phyloP scores from a whole-genome alignment of 2,797 vertebrate species.

The Chiloscyllium punctatum region DNA sequence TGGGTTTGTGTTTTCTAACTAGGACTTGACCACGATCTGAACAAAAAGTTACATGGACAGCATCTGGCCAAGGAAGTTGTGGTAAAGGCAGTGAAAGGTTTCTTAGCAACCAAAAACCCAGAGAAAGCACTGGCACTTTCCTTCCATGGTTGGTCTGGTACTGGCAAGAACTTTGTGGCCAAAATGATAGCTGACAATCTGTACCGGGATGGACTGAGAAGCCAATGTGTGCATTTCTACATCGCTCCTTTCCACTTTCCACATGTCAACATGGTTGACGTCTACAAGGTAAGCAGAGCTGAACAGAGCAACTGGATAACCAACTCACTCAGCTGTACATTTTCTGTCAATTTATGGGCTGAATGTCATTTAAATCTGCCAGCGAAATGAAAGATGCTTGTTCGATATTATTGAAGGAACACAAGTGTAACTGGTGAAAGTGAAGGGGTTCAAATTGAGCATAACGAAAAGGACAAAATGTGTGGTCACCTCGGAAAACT shows the following conservation, averaged over 20 bases:
- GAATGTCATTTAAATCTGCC: neutral
- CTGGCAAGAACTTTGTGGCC: slow-evolving; percentile 90
- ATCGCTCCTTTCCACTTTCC: slow-evolving; percentile 87
- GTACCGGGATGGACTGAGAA: slow-evolving; percentile 79
- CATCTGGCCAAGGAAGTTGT: slow-evolving; percentile 76
- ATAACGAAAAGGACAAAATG: neutral
- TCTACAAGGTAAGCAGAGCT: slow-evolving; percentile 73
- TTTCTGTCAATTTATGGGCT: neutral
- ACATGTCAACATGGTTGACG: slow-evolving; percentile 69
- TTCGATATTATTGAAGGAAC: neutral
- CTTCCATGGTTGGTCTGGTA: slow-evolving; percentile 94
- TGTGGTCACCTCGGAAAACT: neutral
- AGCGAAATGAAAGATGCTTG: neutral
- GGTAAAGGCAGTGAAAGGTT: slow-evolving; percentile 63
- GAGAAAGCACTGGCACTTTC: slow-evolving; percentile 79
- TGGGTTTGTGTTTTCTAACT: slow-evolving; percentile 28
- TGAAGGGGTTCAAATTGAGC: neutral
- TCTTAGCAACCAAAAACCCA: slow-evolving; percentile 65
- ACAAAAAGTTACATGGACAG: slow-evolving; percentile 77
- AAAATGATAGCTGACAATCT: slow-evolving; percentile 79
- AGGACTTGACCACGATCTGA: slow-evolving; percentile 78
- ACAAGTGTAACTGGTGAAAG: neutral
- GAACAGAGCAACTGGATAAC: neutral
- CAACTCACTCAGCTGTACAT: neutral
- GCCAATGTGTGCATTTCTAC: slow-evolving; percentile 79